These are phyloP conservation scores for Julus scanicus DNA, from an alignment of 2,888 invertebrate species.

Conservation along the genomic window DNA sequence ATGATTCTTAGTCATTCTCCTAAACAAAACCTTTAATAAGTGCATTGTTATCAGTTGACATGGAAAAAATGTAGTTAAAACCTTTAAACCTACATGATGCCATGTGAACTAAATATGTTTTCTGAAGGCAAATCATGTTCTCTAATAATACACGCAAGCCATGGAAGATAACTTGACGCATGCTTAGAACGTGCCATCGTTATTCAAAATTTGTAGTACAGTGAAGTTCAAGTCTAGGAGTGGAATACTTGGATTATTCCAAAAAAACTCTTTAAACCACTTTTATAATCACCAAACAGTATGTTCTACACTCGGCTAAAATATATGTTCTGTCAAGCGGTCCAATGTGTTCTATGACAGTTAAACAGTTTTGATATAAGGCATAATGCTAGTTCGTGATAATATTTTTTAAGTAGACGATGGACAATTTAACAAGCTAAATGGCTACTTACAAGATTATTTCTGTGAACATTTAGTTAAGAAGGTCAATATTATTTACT, in stretches of 20 bases:
- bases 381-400: too few species aligned
- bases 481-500: background rate
- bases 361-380: too few species aligned
- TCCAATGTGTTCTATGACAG: too few species aligned
- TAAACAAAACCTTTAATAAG: constrained; percentile 30
- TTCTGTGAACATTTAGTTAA: background rate
- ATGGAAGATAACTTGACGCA: background rate
- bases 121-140: background rate
- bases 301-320: too few species aligned
- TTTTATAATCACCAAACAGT: too few species aligned
- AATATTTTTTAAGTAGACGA: too few species aligned
- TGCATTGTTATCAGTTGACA: constrained; percentile 16
- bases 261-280: too few species aligned
- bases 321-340: too few species aligned
- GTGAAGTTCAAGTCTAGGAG: background rate
- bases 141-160: background rate
- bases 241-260: too few species aligned
- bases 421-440: too few species aligned
- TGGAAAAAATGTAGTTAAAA: background rate
- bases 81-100: background rate
- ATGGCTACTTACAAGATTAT: too few species aligned
- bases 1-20: background rate
- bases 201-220: background rate
- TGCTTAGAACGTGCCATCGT: background rate
- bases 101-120: constrained; percentile 11